A percentile compares a stretch with the other conserved stretches of the same genome.
These are phyloP conservation scores for Gnathonemus echidnorhynchus DNA, from an alignment of 2,113 vertebrate species.

Conservation along the genomic window DNA sequence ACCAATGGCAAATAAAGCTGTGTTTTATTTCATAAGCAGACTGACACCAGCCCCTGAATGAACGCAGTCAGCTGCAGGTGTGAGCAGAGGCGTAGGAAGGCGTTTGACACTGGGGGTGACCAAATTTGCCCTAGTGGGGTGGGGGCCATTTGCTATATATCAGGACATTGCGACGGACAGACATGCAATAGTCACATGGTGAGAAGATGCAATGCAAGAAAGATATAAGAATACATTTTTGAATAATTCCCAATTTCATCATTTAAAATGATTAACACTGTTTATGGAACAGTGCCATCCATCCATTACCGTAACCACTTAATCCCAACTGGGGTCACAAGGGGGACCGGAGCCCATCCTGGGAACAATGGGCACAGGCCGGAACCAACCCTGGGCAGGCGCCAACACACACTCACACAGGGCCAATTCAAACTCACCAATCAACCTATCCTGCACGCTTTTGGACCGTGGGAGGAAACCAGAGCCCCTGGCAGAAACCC, in stretches of 20 bases:
- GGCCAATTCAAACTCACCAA: too few species aligned
- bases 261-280: not conserved
- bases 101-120: not conserved
- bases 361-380: too few species aligned
- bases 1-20: not conserved
- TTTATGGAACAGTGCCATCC: not conserved
- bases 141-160: not conserved
- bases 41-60: not conserved
- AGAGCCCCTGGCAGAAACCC: too few species aligned
- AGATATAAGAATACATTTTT: too few species aligned
- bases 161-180: not conserved
- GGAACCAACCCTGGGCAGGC: too few species aligned
- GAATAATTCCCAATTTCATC: not conserved
- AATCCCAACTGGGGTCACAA: too few species aligned
- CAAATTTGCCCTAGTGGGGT: not conserved
- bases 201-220: not conserved
- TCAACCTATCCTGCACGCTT: too few species aligned
- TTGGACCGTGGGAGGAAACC: too few species aligned
- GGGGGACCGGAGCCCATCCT: too few species aligned
- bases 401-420: too few species aligned
- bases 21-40: not conserved
- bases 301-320: too few species aligned
- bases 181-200: not conserved
- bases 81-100: not conserved
- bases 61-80: not conserved